Conservation (phyloP, 1,140 invertebrate species). For the Nautilus pompilius region DNA sequence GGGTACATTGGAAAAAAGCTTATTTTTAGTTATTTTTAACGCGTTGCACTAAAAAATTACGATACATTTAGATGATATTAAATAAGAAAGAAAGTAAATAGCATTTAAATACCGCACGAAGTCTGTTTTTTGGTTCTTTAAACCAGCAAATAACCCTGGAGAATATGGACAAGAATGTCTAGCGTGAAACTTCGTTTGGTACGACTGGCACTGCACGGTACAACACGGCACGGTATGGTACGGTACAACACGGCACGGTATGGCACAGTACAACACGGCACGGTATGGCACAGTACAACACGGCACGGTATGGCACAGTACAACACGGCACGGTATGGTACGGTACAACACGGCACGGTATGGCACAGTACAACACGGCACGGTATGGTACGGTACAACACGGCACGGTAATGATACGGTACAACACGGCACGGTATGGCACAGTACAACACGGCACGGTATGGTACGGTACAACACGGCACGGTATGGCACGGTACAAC, state of each 20-base stretch:
- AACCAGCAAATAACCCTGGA: no score
- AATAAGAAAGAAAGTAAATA: no score
- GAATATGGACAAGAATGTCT: no score
- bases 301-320: conserved; percentile 4
- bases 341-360: conserved; percentile 9
- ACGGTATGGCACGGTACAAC: conserved; percentile 10
- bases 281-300: conserved; percentile 3
- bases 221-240: neutral
- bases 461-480: conserved; percentile 2
- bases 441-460: conserved; percentile 3
- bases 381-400: conserved; percentile 9
- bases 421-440: conserved; percentile 7
- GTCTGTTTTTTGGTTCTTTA: no score
- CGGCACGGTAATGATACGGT: conserved; percentile 11
- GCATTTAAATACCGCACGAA: no score
- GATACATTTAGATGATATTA: no score
- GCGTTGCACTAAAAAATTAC: no score
- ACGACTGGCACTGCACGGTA: no score
- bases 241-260: no score
- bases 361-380: conserved; percentile 7
- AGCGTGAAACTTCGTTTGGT: no score
- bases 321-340: neutral
- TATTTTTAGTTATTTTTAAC: no score
- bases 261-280: conserved; percentile 12
- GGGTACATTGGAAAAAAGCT: no score